Evolutionary conservation across 2,888 invertebrate genomes (phyloP), one percentile per base, ranked within the genome.

Genomic region (Podabrus alpinus): DNA sequence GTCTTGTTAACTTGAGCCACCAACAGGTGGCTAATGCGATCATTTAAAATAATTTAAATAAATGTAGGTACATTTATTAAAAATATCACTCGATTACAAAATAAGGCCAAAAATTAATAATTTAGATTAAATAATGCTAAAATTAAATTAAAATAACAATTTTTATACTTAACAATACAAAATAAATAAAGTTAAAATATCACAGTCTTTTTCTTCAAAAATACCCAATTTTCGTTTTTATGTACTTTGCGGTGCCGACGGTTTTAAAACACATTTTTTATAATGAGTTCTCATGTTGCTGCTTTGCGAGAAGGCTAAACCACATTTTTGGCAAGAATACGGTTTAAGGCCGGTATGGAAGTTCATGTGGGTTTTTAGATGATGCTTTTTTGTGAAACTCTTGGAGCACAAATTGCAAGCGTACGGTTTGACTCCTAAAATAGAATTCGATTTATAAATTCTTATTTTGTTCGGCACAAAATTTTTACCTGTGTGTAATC

Each of bases 211-310:
- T 64, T 45, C 45, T 19, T 64, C 21, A 21, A 15, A 64, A 15
- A 21, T 21, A 13, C 9, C 45, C 3, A 62, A 19, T 62, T 62
- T 16, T 10, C 5, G n/a, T 64, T 19, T n/a, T 64, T 19, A 64
- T 19, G 62, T 19, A 64, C 62, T 64, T 64, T 13, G 62, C 19
- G 21, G 62, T 21, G 68, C 19, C 9, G 74, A 29, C 5, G 77
- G 29, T 66, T 84, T 86, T 59, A 86, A 78, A 59, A 86, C 82
- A 81, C 95, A 95, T 85, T 95, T 95, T 86, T 95, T 95, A 83
- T 92, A 91, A 84, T 95, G 95, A 0, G 95, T 95, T 79, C 95
- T 90, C 95, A 95, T 95, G 83, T 95, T 95, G 80, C 94, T 94
- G 67, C 94, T 94, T 86, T 95, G 95, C 0, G 95, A 94, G 85